Conservation (phyloP, 2,888 invertebrate genomes). For the Zonitis immaculata region DNA sequence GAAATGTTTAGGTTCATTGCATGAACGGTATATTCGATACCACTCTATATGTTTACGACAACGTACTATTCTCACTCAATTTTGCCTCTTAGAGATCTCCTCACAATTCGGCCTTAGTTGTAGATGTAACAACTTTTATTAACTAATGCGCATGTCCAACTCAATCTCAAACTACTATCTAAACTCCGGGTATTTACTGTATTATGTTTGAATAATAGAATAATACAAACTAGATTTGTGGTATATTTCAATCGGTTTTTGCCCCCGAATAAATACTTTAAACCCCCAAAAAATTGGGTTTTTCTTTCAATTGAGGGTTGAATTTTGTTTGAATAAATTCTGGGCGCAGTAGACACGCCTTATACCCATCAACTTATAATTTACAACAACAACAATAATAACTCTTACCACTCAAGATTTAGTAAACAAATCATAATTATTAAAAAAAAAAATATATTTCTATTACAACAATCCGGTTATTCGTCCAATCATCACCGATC, state of each 20-base stretch:
- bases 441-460: not conserved
- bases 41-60: conserved; percentile 11
- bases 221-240: not conserved
- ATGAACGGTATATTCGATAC: conserved; percentile 20
- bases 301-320: not conserved
- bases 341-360: not conserved
- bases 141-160: conserved; percentile 10
- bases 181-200: not conserved
- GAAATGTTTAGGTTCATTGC: conserved; percentile 22
- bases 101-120: conserved; percentile 3
- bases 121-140: too few relatives aligned
- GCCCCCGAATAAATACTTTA: not conserved
- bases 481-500: too few relatives aligned
- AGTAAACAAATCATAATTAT: not conserved
- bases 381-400: not conserved
- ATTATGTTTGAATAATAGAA: not conserved
- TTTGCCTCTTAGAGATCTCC: not conserved
- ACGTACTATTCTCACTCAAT: conserved; percentile 13
- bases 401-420: not conserved
- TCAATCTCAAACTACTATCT: not conserved
- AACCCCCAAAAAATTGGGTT: not conserved
- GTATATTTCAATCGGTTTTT: not conserved
- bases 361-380: conserved; percentile 5
- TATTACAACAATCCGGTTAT: not conserved
- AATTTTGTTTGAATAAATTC: not conserved